Conservation (phyloP, 2,888 invertebrate species). For the Lasioglossum zephyrum region DNA sequence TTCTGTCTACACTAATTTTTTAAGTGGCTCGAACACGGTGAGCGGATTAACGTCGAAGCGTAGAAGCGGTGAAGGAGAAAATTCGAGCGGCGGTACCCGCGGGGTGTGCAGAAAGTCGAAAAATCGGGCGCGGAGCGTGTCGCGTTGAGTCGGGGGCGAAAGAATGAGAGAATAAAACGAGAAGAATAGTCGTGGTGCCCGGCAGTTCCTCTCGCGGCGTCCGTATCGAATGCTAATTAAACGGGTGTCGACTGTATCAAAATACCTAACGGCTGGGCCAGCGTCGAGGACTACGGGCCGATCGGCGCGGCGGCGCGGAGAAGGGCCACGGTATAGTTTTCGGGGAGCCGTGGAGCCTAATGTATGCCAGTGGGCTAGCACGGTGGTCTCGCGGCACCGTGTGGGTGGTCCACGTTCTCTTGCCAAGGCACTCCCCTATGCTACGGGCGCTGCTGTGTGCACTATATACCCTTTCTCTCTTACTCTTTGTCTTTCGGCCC, state of each 20-base stretch:
- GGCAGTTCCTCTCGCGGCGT: slow-evolving; percentile 74
- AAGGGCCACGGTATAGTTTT: slow-evolving; percentile 78
- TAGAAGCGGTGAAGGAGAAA: slow-evolving; percentile 19
- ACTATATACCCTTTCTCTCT: slow-evolving; percentile 75
- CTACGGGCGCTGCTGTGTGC: slow-evolving; percentile 77
- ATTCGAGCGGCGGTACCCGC: slow-evolving; percentile 7
- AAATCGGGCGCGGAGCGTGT: slow-evolving; percentile 61
- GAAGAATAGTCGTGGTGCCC: slow-evolving; percentile 56
- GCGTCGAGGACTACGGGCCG: slow-evolving; percentile 71
- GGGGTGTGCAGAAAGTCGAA: slow-evolving; percentile 42
- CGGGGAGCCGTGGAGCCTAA: slow-evolving; percentile 82
- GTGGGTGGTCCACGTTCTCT: slow-evolving; percentile 84
- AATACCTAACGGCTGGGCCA: slow-evolving; percentile 80
- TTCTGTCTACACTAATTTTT: neutral
- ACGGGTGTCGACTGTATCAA: slow-evolving; percentile 83
- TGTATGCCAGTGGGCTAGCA: slow-evolving; percentile 84
- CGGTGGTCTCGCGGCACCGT: slow-evolving; percentile 84
- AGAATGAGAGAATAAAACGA: slow-evolving; percentile 32
- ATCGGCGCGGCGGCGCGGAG: slow-evolving; percentile 50
- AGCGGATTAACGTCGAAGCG: slow-evolving; percentile 5
- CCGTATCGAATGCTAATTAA: slow-evolving; percentile 83
- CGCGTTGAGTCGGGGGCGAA: slow-evolving; percentile 21
- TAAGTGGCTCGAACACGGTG: neutral
- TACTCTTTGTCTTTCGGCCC: slow-evolving; percentile 37
- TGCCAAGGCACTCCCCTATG: slow-evolving; percentile 81